Percentiles rank a stretch among this genome's conserved stretches.
phyloP scores from a whole-genome alignment of 2,113 vertebrate genomes.

The Archilochus colubris region DNA sequence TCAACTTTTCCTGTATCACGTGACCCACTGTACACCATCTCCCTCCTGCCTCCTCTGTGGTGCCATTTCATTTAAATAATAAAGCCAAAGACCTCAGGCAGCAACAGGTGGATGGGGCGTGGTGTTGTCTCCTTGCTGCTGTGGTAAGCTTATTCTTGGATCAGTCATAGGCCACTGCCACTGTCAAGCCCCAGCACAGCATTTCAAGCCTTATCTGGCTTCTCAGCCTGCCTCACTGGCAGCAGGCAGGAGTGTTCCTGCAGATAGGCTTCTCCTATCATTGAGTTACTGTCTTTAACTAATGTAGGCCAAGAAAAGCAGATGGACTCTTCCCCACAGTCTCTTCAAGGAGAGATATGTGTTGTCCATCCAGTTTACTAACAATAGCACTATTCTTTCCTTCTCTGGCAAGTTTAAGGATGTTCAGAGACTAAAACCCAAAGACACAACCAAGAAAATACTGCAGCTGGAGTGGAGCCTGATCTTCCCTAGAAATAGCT shows the following conservation, averaged over 20 bases:
- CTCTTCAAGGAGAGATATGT: not conserved
- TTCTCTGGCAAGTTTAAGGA: not conserved
- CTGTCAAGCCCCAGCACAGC: fast-evolving
- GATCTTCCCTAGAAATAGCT: not conserved
- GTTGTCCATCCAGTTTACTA: not conserved
- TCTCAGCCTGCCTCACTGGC: not conserved
- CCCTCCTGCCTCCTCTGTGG: not conserved
- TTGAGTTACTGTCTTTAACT: not conserved
- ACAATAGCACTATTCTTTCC: fast-evolving
- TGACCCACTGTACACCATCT: fast-evolving
- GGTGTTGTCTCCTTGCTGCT: not conserved
- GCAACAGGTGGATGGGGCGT: fast-evolving
- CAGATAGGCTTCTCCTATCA: not conserved
- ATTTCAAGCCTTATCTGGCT: conserved; percentile 13
- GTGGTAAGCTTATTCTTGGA: not conserved
- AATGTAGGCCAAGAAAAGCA: not conserved
- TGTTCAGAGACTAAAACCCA: not conserved
- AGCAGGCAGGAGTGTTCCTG: not conserved
- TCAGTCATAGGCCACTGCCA: not conserved
- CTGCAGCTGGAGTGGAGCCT: not conserved
- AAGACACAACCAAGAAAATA: not conserved
- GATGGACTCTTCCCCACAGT: not conserved
- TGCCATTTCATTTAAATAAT: fast-evolving
- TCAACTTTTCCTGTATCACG: not conserved
- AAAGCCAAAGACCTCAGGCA: not conserved